A percentile compares a stretch with the other conserved stretches of the same genome.
These are phyloP conservation scores for Epsilonema sp. DNA, from an alignment of 2,888 invertebrate genomes.

Conservation along the genomic window DNA sequence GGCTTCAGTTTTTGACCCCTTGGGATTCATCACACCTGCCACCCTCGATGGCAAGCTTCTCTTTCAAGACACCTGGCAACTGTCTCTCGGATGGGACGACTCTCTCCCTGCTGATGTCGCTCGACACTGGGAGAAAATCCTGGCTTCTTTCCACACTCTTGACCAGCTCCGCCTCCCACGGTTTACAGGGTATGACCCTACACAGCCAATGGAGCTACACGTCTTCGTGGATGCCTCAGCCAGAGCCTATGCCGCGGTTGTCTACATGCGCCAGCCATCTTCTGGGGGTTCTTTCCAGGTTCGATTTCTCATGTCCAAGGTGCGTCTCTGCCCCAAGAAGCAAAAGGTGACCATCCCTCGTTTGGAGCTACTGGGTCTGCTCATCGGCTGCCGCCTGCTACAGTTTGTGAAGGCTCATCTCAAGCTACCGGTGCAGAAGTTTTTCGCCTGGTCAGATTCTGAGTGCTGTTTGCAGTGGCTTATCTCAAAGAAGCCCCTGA, in stretches of 20 bases:
- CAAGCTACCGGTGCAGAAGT: too few relatives aligned
- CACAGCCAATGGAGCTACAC: constrained; percentile 3
- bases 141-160: not conserved
- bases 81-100: constrained; percentile 15
- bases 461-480: constrained; percentile 14
- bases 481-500: not conserved
- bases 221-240: constrained; percentile 15
- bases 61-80: constrained; percentile 17
- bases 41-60: constrained; percentile 13
- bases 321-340: too few relatives aligned
- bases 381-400: too few relatives aligned
- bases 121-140: constrained; percentile 1
- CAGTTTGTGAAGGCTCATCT: too few relatives aligned
- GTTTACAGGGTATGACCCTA: too few relatives aligned
- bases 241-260: constrained; percentile 12
- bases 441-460: constrained; percentile 13
- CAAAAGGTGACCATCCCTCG: too few relatives aligned
- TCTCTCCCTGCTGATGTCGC: constrained; percentile 8
- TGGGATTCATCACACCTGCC: constrained; percentile 11
- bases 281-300: too few relatives aligned
- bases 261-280: constrained; percentile 13
- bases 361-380: too few relatives aligned
- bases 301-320: too few relatives aligned
- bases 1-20: constrained; percentile 12
- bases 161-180: not conserved